phyloP scores from a whole-genome alignment of 1,140 invertebrate genomes.

The Bicyclus anynana region DNA sequence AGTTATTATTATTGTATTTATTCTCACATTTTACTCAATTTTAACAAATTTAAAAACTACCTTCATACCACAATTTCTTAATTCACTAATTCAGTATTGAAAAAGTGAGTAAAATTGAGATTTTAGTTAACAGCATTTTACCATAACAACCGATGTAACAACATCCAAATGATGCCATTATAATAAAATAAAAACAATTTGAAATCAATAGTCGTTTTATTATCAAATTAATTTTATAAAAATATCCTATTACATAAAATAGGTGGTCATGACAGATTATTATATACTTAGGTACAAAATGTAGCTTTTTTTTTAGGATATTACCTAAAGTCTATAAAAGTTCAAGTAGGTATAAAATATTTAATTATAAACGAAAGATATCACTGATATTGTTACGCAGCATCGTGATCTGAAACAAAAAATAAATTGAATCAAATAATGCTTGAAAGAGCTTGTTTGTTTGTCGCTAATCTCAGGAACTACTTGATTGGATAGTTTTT shows the following conservation, averaged over 20 bases:
- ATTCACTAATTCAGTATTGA: neutral
- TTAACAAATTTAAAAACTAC: slow-evolving; percentile 12
- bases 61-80: neutral
- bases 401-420: slow-evolving; percentile 44
- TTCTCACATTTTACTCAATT: slow-evolving; percentile 18
- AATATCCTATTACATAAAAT: neutral
- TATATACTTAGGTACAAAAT: neutral
- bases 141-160: slow-evolving; percentile 33
- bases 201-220: slow-evolving; percentile 50
- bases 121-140: slow-evolving; percentile 1
- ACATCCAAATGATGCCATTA: slow-evolving; percentile 39
- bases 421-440: neutral
- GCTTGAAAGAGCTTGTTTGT: no score
- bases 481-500: no score
- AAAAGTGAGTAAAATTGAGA: slow-evolving; percentile 7
- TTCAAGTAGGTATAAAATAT: neutral
- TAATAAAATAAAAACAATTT: slow-evolving; percentile 46
- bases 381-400: slow-evolving; percentile 3
- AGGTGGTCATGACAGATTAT: neutral
- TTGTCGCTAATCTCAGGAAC: no score
- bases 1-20: slow-evolving; percentile 20
- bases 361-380: neutral
- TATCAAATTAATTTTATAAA: slow-evolving; percentile 19
- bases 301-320: neutral
- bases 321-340: neutral